Evolutionary conservation across 2,888 invertebrate species (phyloP), one percentile per base, ranked within the genome.

Genomic region (Drosophila setosimentum): DNA sequence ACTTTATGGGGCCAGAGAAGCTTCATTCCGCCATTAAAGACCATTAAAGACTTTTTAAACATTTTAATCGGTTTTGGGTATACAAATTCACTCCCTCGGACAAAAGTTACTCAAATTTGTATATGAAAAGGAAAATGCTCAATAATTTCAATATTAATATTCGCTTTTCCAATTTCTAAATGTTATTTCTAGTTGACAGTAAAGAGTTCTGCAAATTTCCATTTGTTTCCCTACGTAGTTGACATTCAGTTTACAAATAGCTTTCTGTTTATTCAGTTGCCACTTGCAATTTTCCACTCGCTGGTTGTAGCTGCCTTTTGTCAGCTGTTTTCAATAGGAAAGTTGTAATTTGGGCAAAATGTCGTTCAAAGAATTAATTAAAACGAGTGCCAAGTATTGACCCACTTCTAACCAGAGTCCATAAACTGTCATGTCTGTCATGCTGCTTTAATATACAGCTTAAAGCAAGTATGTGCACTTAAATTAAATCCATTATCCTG

Each of bases 321-420:
- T 24, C n/a, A 24, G 24, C 27, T 53, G 51, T 10, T 58, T 59
- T 67, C 37, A 30, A 40, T 32, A 29, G 30, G 7, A 67, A 53
- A 59, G n/a, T 59, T 53, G 37, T 59, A 53, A 68, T 67, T 59
- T 27, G 51, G 21, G 0, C 13, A 42, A 45, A 51, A 30, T n/a
- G 49, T 42, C 42, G 10, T 3, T 30, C 58, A 48, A 66, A 58
- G 30, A 53, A 53, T 59, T 69, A 37, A 69, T 69, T 59, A 59
- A 48, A 59, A 59, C n/a, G 1, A 3, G 6, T 11, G 35, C 16
- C 30, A 45, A 45, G 50, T 35, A 40, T 57, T 18, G 33, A 13
- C 27, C 35, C 6, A 33, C 18, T 35, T 18, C 18, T n/a, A 21
- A 13, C 2, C 24, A 18, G 13, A 29, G 8, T 32, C 48, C 10